These are phyloP conservation scores for Rhinoderma darwinii DNA, from an alignment of 2,113 vertebrate species.

Conservation along the genomic window DNA sequence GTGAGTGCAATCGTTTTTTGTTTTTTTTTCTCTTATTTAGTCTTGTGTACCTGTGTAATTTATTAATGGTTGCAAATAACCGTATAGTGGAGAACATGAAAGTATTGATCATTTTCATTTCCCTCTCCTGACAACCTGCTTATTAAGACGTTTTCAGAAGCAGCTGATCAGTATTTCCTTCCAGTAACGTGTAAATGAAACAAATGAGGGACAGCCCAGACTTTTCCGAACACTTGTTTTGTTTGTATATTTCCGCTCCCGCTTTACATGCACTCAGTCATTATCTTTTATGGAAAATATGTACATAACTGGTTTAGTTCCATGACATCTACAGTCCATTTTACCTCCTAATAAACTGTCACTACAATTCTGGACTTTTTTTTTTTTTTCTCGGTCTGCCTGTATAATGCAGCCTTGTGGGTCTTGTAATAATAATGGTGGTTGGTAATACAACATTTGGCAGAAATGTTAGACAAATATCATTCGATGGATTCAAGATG, in stretches of 20 bases:
- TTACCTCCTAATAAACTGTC: constrained; percentile 76
- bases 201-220: constrained; percentile 63
- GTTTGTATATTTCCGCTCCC: constrained; percentile 67
- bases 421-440: no score
- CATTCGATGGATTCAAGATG: no score
- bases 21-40: constrained; percentile 65
- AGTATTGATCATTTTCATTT: constrained; percentile 77
- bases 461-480: no score
- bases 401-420: background rate
- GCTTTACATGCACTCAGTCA: constrained; percentile 68
- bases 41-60: constrained; percentile 74
- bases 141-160: constrained; percentile 82
- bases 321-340: constrained; percentile 73
- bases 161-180: constrained; percentile 78
- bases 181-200: constrained; percentile 68
- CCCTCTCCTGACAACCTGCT: constrained; percentile 83
- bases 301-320: constrained; percentile 72
- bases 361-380: constrained; percentile 54
- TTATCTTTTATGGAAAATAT: constrained; percentile 70
- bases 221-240: constrained; percentile 61
- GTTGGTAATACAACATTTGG: no score
- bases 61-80: constrained; percentile 83
- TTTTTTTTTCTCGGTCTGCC: constrained; percentile 37
- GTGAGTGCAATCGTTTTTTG: constrained; percentile 78
- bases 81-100: constrained; percentile 78